These are phyloP conservation scores for Labeo rohita DNA, from an alignment of 2,113 vertebrate species.

Conservation along the genomic window DNA sequence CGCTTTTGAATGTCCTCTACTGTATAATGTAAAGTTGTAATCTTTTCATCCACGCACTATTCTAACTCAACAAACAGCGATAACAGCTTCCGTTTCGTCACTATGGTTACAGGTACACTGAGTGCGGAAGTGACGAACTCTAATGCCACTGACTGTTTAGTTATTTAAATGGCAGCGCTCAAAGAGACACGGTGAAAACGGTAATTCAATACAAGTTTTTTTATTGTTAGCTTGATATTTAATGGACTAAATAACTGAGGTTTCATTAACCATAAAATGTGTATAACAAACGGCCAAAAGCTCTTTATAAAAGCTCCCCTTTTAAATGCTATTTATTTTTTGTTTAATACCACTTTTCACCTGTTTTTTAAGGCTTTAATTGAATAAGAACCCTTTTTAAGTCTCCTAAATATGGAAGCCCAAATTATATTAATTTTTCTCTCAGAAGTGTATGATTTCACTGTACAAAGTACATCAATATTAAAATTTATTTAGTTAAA, in stretches of 20 bases:
- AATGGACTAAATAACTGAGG: not conserved
- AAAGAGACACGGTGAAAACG: not conserved
- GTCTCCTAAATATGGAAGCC: not conserved
- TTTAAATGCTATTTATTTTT: not conserved
- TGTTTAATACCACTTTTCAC: not conserved
- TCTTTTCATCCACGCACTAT: not conserved
- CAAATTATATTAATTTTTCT: not conserved
- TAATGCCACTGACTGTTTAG: not conserved
- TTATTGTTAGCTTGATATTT: not conserved
- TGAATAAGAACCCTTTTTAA: too few species aligned
- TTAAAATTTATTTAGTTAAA: too few species aligned
- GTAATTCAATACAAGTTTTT: not conserved
- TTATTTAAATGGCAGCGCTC: not conserved
- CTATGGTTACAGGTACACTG: conserved; percentile 42
- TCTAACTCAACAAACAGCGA: not conserved
- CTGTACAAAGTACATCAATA: too few species aligned
- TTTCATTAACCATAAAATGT: not conserved
- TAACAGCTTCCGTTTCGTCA: not conserved
- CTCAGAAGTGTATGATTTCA: not conserved
- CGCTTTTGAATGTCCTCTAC: not conserved
- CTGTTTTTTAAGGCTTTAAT: too few species aligned
- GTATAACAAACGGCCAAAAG: not conserved
- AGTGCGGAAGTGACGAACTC: not conserved
- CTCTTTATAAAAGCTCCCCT: not conserved
- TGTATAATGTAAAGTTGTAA: not conserved